Conservation (phyloP, 2,113 vertebrate species). For the Equus przewalskii region DNA sequence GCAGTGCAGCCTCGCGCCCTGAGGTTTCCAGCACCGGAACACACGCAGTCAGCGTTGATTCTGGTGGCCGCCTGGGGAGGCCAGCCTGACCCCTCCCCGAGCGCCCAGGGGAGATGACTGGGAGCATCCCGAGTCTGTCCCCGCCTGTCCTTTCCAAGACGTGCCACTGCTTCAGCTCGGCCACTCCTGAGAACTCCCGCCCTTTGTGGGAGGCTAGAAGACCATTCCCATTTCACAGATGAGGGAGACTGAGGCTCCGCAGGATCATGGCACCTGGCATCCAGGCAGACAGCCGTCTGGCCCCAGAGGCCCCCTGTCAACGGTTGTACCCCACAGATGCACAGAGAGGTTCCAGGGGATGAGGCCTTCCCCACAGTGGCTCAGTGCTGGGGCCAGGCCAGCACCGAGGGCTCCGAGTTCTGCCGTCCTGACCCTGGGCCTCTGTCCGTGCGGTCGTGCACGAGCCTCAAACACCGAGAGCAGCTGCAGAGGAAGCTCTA, state of each 20-base stretch:
- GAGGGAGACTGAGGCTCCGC: background rate
- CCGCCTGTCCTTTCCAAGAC: too few species aligned
- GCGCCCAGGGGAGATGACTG: rapidly evolving
- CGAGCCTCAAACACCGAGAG: background rate
- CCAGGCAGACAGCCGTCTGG: background rate
- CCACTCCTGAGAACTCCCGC: rapidly evolving
- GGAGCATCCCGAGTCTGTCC: background rate
- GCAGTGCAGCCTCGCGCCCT: background rate
- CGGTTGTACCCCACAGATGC: rapidly evolving
- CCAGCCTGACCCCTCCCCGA: background rate
- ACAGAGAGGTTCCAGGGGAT: background rate
- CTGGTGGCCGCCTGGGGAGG: too few species aligned
- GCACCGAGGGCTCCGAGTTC: background rate
- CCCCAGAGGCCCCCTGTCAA: background rate
- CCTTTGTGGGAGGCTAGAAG: background rate
- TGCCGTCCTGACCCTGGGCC: rapidly evolving
- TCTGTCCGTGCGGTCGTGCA: rapidly evolving
- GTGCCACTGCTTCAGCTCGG: rapidly evolving
- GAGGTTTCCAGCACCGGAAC: background rate
- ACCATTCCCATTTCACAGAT: background rate
- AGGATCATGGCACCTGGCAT: rapidly evolving
- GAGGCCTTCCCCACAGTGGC: rapidly evolving
- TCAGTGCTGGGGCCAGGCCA: background rate
- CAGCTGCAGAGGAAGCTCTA: rapidly evolving
- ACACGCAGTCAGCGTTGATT: rapidly evolving